These are phyloP conservation scores for Parauchenoglanis ngamensis DNA, from an alignment of 2,797 vertebrate genomes.

Conservation along the genomic window DNA sequence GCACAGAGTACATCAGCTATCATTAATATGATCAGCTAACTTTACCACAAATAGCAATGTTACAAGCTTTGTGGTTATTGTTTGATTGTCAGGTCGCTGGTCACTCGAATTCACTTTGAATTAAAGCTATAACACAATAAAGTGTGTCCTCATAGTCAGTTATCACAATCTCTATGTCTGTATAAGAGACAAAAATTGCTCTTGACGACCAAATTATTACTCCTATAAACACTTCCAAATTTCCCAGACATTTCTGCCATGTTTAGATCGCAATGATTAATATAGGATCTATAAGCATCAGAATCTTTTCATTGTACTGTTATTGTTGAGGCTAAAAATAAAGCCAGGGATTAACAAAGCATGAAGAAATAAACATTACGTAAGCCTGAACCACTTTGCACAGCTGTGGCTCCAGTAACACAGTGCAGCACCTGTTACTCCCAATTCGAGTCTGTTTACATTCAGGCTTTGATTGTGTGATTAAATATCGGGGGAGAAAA, in stretches of 20 bases:
- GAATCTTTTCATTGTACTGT: constrained; percentile 23
- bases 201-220: neutral
- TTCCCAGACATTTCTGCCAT: neutral
- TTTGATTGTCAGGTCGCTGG: neutral
- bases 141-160: neutral
- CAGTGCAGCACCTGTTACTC: neutral
- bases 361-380: neutral
- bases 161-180: neutral
- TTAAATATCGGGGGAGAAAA: neutral
- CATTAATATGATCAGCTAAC: neutral
- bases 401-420: neutral
- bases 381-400: neutral
- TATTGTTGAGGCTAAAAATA: constrained; percentile 13
- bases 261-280: neutral
- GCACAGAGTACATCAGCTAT: neutral
- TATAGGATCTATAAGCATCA: constrained; percentile 6
- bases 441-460: constrained; percentile 1
- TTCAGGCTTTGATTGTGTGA: neutral
- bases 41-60: neutral
- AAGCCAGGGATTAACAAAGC: constrained; percentile 1
- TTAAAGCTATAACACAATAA: neutral
- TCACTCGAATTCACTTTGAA: neutral
- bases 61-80: neutral
- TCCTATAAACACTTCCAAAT: neutral
- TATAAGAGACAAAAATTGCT: neutral